phyloP scores from a whole-genome alignment of 2,797 vertebrate genomes.

The Protosalanx chinensis region DNA sequence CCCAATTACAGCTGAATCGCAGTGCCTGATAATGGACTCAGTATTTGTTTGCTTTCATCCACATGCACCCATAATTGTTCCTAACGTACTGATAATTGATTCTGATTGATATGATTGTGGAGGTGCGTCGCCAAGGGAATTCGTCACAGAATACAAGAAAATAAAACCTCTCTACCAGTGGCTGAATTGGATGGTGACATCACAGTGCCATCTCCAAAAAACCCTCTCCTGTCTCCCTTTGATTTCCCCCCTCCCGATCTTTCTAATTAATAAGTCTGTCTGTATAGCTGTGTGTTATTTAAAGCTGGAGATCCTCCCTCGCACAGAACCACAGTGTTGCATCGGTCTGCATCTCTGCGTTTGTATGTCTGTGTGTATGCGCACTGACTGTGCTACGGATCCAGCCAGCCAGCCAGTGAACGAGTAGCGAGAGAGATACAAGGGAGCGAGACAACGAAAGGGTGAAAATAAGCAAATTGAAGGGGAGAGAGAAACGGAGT shows the following conservation, averaged over 20 bases:
- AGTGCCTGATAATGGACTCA: conserved; percentile 29
- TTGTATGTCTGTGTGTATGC: conserved; percentile 50
- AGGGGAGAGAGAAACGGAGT: conserved; percentile 28
- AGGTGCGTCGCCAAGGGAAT: conserved; percentile 27
- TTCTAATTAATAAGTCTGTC: conserved; percentile 70
- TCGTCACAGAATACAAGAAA: conserved; percentile 4
- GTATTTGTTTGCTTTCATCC: conserved; percentile 24
- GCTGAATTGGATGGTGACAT: conserved; percentile 70
- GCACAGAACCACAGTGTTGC: conserved; percentile 67
- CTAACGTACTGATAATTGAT: conserved; percentile 21
- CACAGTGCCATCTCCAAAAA: conserved; percentile 56
- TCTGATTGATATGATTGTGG: conserved; percentile 45
- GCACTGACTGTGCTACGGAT: conserved; percentile 59
- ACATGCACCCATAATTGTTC: conserved; percentile 26
- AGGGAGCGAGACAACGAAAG: conserved; percentile 60
- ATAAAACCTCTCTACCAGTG: conserved; percentile 50
- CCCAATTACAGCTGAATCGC: conserved; percentile 32
- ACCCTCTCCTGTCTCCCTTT: conserved; percentile 40
- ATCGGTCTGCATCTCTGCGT: conserved; percentile 66
- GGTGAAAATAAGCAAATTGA: conserved; percentile 40
- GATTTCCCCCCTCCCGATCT: conserved; percentile 67
- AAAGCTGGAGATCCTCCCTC: conserved; percentile 72
- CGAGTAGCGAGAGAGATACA: conserved; percentile 10
- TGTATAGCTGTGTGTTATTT: conserved; percentile 75
- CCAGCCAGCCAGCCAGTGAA: conserved; percentile 31